Percentiles rank a stretch among this genome's conserved stretches.
phyloP scores from a whole-genome alignment of 2,113 vertebrate species.

The Eurystomus gularis region DNA sequence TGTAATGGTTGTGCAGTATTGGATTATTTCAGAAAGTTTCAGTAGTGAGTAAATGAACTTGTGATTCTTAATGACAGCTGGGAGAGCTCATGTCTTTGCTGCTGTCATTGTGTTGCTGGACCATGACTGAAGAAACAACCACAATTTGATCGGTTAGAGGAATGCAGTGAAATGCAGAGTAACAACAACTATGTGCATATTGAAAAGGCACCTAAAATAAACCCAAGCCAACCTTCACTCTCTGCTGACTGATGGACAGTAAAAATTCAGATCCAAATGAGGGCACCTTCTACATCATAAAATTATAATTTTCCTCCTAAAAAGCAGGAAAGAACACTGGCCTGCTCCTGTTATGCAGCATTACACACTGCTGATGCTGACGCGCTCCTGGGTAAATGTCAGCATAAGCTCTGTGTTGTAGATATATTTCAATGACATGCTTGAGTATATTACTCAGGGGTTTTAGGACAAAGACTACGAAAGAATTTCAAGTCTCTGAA shows the following conservation, averaged over 20 bases:
- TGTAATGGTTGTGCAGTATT: not conserved
- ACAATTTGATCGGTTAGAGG: not conserved
- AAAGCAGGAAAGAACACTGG: not conserved
- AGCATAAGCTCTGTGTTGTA: not conserved
- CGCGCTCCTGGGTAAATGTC: not conserved
- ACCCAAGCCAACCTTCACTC: not conserved
- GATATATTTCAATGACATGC: not conserved
- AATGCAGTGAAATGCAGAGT: not conserved
- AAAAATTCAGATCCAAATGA: not conserved
- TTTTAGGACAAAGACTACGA: not conserved
- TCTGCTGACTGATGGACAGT: not conserved
- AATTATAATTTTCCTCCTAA: not conserved
- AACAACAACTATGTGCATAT: not conserved
- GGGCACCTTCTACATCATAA: not conserved
- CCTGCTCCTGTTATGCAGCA: not conserved
- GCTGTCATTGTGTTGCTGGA: slow-evolving; percentile 27
- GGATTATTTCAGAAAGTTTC: slow-evolving; percentile 13
- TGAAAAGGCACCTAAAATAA: not conserved
- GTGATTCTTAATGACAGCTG: slow-evolving; percentile 29
- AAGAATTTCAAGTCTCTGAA: not conserved
- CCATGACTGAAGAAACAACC: slow-evolving; percentile 47
- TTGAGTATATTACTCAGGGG: not conserved
- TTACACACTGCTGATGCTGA: not conserved
- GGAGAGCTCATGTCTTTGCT: not conserved
- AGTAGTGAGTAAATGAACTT: slow-evolving; percentile 10